phyloP scores from a whole-genome alignment of 2,888 invertebrate species.

The Leptopilina drosophilae region DNA sequence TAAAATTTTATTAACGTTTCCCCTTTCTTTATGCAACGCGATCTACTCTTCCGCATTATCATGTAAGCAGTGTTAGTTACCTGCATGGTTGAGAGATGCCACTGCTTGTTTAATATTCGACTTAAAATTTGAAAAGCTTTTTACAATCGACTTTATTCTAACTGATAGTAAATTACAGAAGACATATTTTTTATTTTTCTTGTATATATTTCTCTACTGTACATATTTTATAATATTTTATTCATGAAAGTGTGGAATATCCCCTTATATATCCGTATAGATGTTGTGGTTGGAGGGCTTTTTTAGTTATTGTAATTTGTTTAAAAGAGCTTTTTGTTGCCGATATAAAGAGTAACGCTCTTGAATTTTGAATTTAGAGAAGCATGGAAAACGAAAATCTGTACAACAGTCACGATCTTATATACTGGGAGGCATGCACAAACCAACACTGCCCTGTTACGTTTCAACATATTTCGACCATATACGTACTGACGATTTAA shows the following conservation, averaged over 20 bases:
- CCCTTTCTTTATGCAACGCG: background rate
- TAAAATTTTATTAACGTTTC: background rate
- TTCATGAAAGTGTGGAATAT: background rate
- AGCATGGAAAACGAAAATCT: constrained; percentile 44
- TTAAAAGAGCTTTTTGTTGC: constrained; percentile 8
- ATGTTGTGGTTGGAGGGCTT: background rate
- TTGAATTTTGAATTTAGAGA: constrained; percentile 30
- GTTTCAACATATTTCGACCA: constrained; percentile 48
- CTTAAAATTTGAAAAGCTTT: background rate
- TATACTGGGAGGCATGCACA: constrained; percentile 38
- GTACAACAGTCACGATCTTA: constrained; percentile 47
- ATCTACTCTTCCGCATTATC: background rate
- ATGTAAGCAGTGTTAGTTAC: background rate
- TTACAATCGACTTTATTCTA: background rate
- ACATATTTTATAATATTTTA: background rate
- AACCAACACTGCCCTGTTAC: constrained; percentile 43
- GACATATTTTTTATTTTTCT: background rate
- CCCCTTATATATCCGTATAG: background rate
- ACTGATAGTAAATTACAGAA: background rate
- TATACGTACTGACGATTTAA: constrained; percentile 45
- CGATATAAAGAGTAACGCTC: constrained; percentile 23
- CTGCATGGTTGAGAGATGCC: background rate
- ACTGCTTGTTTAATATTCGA: background rate
- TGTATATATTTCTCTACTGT: background rate
- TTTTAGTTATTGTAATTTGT: constrained; percentile 16